Conservation (phyloP, 1,140 invertebrate species). For the Aphaenogaster floridana region DNA sequence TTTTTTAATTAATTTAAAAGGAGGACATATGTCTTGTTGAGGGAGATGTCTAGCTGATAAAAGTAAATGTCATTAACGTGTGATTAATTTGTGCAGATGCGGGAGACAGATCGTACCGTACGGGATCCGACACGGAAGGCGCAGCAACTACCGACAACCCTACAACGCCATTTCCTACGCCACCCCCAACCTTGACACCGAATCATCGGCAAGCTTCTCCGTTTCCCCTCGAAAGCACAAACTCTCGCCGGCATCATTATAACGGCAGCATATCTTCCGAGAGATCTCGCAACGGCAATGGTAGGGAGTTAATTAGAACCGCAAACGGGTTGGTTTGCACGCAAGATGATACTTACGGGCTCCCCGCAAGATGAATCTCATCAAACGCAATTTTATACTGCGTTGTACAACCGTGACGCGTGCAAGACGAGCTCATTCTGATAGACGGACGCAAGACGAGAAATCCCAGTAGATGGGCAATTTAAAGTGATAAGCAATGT, state of each 20-base stretch:
- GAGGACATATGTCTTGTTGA: conserved; percentile 13
- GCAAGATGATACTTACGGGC: conserved; percentile 65
- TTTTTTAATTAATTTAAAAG: conserved; percentile 5
- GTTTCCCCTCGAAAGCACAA: conserved; percentile 90
- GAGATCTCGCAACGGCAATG: conserved; percentile 81
- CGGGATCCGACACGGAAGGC: conserved; percentile 88
- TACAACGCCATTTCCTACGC: conserved; percentile 86
- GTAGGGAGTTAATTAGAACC: conserved; percentile 76
- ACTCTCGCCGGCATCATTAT: conserved; percentile 88
- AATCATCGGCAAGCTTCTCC: conserved; percentile 89
- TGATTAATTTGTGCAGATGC: conserved; percentile 83
- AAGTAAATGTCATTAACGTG: conserved; percentile 30
- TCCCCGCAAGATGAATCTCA: conserved; percentile 63
- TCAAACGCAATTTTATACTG: conserved; percentile 57
- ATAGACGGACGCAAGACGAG: conserved; percentile 20
- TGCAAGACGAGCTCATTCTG: conserved; percentile 21
- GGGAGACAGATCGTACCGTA: conserved; percentile 87
- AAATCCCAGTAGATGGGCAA: background rate
- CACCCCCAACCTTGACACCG: conserved; percentile 86
- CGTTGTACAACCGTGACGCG: conserved; percentile 20
- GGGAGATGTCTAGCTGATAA: background rate
- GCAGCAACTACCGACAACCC: conserved; percentile 86
- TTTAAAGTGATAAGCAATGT: conserved; percentile 27
- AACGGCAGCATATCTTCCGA: conserved; percentile 81
- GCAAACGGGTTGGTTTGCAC: conserved; percentile 55